Conservation (phyloP, 30 jellyfish, hydroid and myxozoan genomes). For the Morbakka virulenta region DNA sequence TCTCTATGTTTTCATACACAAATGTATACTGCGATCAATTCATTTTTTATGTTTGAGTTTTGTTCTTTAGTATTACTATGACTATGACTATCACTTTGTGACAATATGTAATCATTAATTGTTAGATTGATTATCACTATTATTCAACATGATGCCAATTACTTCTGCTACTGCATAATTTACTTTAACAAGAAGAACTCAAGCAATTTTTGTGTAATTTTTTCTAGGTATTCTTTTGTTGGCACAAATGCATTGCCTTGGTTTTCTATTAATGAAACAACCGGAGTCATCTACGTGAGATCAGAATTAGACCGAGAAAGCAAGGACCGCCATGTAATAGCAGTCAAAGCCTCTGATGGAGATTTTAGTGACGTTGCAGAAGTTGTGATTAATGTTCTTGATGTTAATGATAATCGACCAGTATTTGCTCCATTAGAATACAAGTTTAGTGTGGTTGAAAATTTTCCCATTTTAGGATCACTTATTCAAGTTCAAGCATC, state of each 20-base stretch:
- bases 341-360: conserved; percentile 67
- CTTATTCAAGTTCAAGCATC: conserved; percentile 62
- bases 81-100: no score
- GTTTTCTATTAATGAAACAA: conserved; percentile 57
- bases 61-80: no score
- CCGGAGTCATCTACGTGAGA: conserved; percentile 62
- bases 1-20: no score
- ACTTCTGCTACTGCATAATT: no score
- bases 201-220: no score
- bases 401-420: conserved; percentile 91
- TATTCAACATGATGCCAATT: conserved; percentile 20
- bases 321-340: conserved; percentile 54
- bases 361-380: conserved; percentile 68
- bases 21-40: no score
- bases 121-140: conserved; percentile 9
- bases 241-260: conserved; percentile 62
- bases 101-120: no score
- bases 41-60: no score
- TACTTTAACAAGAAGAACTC: no score
- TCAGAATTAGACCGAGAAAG: conserved; percentile 76
- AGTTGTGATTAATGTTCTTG: conserved; percentile 71
- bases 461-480: conserved; percentile 49
- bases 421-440: conserved; percentile 43
- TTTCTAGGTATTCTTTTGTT: conserved; percentile 30
- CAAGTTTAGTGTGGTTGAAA: conserved; percentile 62